Evolutionary conservation across 2,797 vertebrate species (phyloP).

Genomic region (Apogon talboti): DNA sequence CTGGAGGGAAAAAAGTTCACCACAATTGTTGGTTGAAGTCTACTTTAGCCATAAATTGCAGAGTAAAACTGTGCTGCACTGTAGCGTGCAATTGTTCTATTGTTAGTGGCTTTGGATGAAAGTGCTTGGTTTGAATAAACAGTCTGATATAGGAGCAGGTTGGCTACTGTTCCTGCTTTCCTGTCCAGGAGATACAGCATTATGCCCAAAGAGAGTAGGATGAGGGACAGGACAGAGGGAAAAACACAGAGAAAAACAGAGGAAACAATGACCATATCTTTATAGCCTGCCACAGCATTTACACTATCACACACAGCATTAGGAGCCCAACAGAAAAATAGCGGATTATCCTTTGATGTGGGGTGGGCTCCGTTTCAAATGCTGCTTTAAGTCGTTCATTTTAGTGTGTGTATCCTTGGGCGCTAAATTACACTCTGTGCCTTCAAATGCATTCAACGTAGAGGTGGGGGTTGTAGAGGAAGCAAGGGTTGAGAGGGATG

Average conservation of each 20-base stretch:
- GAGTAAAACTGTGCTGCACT: conserved; percentile 46
- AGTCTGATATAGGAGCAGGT: conserved; percentile 46
- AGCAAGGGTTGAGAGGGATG: conserved; percentile 51
- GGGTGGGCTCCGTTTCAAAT: conserved; percentile 80
- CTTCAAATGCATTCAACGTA: conserved; percentile 58
- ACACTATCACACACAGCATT: conserved; percentile 74
- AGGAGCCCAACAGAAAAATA: conserved; percentile 76
- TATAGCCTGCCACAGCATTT: conserved; percentile 64
- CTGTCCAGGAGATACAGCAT: conserved; percentile 38
- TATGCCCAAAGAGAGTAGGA: conserved; percentile 48
- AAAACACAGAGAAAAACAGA: conserved; percentile 42
- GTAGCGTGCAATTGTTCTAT: conserved; percentile 55
- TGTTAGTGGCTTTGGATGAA: conserved; percentile 69
- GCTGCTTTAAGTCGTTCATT: conserved; percentile 77
- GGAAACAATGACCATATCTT: conserved; percentile 73
- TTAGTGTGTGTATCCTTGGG: conserved; percentile 70
- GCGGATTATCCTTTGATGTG: conserved; percentile 84
- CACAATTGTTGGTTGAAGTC: conserved; percentile 41
- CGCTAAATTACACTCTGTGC: conserved; percentile 74
- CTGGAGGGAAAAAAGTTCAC: conserved; percentile 35
- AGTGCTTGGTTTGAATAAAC: conserved; percentile 62
- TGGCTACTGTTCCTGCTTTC: conserved; percentile 42
- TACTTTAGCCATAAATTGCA: conserved; percentile 52
- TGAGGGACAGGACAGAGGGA: conserved; percentile 37
- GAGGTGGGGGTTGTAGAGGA: conserved; percentile 35